These are phyloP conservation scores for Empidonax alnorum DNA, from an alignment of 2,113 vertebrate genomes.

Conservation along the genomic window DNA sequence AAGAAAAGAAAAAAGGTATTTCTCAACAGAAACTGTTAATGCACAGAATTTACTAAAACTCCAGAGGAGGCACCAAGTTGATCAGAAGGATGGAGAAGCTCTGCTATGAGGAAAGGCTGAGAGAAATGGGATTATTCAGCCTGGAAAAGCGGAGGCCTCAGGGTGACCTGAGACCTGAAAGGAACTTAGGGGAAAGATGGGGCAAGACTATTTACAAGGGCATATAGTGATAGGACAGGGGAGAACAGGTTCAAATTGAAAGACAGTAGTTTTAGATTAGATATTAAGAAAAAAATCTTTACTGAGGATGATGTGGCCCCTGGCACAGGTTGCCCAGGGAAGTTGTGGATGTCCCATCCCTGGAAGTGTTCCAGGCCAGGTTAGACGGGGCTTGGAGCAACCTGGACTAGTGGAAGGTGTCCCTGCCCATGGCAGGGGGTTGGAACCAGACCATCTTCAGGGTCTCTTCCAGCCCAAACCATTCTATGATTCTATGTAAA, in stretches of 20 bases:
- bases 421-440: not conserved
- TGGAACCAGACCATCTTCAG: not conserved
- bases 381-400: not conserved
- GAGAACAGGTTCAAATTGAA: not conserved
- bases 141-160: not conserved
- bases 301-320: not conserved
- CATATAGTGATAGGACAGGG: not conserved
- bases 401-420: not conserved
- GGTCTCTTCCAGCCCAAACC: fast-evolving
- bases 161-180: not conserved
- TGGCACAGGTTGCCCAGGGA: not conserved
- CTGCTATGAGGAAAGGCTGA: not conserved
- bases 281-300: not conserved
- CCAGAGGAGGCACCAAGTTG: not conserved
- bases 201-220: not conserved
- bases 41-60: not conserved
- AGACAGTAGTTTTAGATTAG: not conserved
- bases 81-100: not conserved
- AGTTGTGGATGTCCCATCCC: not conserved
- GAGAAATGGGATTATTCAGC: not conserved
- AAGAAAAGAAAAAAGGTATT: not conserved
- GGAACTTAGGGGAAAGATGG: not conserved
- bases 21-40: not conserved
- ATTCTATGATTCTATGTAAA: not conserved
- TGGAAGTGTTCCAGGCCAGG: not conserved